These are phyloP conservation scores for Heterotis niloticus DNA, from an alignment of 2,113 vertebrate genomes.

Conservation along the genomic window DNA sequence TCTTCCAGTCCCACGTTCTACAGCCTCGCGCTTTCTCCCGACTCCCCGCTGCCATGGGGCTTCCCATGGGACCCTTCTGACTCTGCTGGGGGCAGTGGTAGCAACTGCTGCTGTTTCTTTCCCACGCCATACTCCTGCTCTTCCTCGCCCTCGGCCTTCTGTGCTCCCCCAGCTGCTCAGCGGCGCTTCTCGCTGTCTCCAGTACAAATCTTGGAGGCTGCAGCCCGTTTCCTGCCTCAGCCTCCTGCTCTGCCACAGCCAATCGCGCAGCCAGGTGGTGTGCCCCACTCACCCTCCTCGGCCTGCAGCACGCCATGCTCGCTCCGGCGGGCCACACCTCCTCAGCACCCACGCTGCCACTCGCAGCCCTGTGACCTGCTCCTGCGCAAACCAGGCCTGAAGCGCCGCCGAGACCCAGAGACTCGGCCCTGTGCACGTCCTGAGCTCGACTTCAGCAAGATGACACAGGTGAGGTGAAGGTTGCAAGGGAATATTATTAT, in stretches of 20 bases:
- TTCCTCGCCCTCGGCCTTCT: slow-evolving; percentile 16
- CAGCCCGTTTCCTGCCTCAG: slow-evolving; percentile 59
- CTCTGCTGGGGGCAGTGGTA: slow-evolving; percentile 58
- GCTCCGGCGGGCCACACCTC: slow-evolving; percentile 67
- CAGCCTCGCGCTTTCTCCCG: slow-evolving; percentile 76
- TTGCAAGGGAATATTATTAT: too few species aligned
- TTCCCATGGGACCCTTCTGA: slow-evolving; percentile 69
- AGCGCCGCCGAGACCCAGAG: slow-evolving; percentile 77
- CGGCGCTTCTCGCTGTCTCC: slow-evolving; percentile 64
- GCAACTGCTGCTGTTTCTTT: slow-evolving; percentile 53
- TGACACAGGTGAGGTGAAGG: slow-evolving; percentile 69
- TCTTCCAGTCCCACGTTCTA: slow-evolving; percentile 82
- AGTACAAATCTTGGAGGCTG: slow-evolving; percentile 59
- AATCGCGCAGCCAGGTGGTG: slow-evolving; percentile 56
- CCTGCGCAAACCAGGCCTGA: slow-evolving; percentile 73
- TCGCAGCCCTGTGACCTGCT: slow-evolving; percentile 85
- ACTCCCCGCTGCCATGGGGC: slow-evolving; percentile 73
- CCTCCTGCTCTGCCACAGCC: slow-evolving; percentile 62
- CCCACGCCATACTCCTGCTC: neutral
- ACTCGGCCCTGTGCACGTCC: slow-evolving; percentile 71
- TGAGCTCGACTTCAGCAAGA: slow-evolving; percentile 77
- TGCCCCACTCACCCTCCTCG: slow-evolving; percentile 71
- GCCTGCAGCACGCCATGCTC: slow-evolving; percentile 78
- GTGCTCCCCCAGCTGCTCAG: slow-evolving; percentile 29
- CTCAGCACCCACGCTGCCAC: slow-evolving; percentile 79